These are phyloP conservation scores for Trachemys scripta DNA, from an alignment of 2,113 vertebrate genomes.

Conservation along the genomic window DNA sequence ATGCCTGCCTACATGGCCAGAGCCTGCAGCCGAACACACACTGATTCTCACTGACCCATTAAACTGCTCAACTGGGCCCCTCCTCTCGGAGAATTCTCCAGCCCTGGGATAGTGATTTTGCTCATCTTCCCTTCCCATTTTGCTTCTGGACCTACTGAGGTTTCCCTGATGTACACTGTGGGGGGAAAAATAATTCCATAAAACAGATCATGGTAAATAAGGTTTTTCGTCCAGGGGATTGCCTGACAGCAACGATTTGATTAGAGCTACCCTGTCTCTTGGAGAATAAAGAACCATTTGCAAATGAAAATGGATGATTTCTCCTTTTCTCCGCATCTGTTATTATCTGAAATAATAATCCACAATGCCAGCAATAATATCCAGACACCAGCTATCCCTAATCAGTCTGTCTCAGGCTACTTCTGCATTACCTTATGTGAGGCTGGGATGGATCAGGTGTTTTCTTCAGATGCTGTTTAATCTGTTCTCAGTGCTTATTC, in stretches of 20 bases:
- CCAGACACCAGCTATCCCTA: background rate
- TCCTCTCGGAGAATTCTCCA: background rate
- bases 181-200: conserved; percentile 20
- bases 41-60: background rate
- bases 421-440: background rate
- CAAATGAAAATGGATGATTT: conserved; percentile 62
- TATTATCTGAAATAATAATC: conserved; percentile 35
- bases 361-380: background rate
- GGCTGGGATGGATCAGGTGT: background rate
- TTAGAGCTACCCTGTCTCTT: conserved; percentile 40
- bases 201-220: background rate
- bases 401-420: background rate
- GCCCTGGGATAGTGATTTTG: background rate
- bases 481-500: background rate
- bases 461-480: background rate
- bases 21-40: background rate
- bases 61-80: background rate
- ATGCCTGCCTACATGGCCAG: background rate
- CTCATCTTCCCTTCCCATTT: background rate
- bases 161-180: background rate
- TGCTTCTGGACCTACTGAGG: background rate
- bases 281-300: conserved; percentile 52
- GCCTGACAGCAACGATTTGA: conserved; percentile 56
- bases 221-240: conserved; percentile 49
- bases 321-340: conserved; percentile 61